These are phyloP conservation scores for Pollimyrus isidori DNA, from an alignment of 2,113 vertebrate genomes.

Conservation along the genomic window DNA sequence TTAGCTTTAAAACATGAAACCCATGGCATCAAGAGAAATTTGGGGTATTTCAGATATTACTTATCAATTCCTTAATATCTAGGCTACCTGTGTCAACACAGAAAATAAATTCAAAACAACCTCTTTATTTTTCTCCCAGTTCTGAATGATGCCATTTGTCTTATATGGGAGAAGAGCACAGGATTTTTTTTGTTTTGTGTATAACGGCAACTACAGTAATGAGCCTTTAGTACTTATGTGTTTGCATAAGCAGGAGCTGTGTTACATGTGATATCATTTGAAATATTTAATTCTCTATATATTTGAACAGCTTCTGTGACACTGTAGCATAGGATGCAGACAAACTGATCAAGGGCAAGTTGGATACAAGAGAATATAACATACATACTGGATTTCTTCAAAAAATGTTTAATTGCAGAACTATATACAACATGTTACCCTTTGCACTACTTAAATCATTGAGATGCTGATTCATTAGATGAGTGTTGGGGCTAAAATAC, in stretches of 20 bases:
- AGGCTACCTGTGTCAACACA: not conserved
- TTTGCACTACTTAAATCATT: constrained; percentile 66
- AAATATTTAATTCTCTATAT: not conserved
- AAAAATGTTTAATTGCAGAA: constrained; percentile 85
- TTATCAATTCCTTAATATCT: not conserved
- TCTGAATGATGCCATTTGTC: not conserved
- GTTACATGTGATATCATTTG: not conserved
- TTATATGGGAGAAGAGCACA: not conserved
- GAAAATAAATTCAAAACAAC: not conserved
- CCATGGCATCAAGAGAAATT: not conserved
- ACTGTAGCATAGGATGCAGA: not conserved
- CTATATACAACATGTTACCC: constrained; percentile 81
- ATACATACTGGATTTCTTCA: constrained; percentile 61
- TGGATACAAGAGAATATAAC: not conserved
- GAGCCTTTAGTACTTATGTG: not conserved
- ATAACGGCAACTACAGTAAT: not conserved
- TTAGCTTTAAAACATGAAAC: not conserved
- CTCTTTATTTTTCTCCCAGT: not conserved
- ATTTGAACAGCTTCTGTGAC: not conserved
- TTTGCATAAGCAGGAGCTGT: not conserved
- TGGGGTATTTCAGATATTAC: not conserved
- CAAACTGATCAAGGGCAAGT: not conserved
- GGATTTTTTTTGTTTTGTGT: not conserved
- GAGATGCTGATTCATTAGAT: constrained; percentile 62
- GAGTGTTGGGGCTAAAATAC: constrained; percentile 57